A percentile compares a stretch with the other conserved stretches of the same genome.
Evolutionary conservation across 2,113 vertebrate genomes (phyloP).

Genomic region (Zosterops borbonicus): DNA sequence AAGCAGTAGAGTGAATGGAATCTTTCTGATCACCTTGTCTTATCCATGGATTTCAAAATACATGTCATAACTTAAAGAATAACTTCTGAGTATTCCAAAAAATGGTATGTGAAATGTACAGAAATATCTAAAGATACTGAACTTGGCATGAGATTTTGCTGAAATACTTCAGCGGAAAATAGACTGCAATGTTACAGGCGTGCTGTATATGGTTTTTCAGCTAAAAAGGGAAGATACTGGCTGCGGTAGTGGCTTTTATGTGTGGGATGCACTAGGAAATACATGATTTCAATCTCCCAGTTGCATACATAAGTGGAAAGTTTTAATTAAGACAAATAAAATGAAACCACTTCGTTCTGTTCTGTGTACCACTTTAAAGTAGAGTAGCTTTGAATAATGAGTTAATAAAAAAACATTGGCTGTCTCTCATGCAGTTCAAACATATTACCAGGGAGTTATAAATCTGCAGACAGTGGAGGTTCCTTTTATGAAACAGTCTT

Average conservation of each 20-base stretch:
- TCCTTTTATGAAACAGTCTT: background rate
- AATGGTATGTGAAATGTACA: background rate
- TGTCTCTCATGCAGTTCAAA: constrained; percentile 24
- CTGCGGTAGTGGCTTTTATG: constrained; percentile 22
- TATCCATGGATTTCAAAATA: background rate
- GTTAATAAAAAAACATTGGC: constrained; percentile 12
- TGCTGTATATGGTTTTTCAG: background rate
- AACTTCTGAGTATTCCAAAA: background rate
- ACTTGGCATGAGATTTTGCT: background rate
- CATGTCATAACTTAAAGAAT: background rate
- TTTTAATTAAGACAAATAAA: constrained; percentile 58
- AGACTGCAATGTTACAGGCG: background rate
- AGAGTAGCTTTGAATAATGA: constrained; percentile 16
- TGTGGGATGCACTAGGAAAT: background rate
- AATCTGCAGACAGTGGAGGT: background rate
- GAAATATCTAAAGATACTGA: background rate
- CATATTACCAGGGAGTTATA: background rate
- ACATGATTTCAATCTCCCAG: background rate
- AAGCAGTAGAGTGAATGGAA: background rate
- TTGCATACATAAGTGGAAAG: constrained; percentile 23
- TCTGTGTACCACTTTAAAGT: constrained; percentile 15
- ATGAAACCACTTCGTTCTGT: constrained; percentile 43
- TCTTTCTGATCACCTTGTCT: background rate
- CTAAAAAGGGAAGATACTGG: background rate
- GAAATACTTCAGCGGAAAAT: background rate